Percentiles rank a stretch among this genome's conserved stretches.
phyloP scores from a whole-genome alignment of 2,113 vertebrate genomes.

The Oceanodroma tethys region DNA sequence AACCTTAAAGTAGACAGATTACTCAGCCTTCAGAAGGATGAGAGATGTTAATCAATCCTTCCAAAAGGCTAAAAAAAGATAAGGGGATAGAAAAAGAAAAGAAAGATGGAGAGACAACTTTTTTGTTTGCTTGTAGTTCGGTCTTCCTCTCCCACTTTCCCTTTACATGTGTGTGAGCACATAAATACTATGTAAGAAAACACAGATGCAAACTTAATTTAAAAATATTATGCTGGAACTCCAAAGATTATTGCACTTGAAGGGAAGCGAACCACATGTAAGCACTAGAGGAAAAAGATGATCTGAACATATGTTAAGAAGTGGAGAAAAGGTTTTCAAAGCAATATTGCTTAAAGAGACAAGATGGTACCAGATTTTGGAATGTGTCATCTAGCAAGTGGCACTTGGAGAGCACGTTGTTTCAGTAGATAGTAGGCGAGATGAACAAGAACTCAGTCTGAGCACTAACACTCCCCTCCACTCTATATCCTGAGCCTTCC shows the following conservation, averaged over 20 bases:
- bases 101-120: background rate
- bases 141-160: background rate
- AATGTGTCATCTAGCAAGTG: background rate
- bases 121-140: background rate
- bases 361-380: background rate
- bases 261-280: background rate
- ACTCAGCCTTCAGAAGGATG: conserved; percentile 18
- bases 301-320: background rate
- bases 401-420: background rate
- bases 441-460: background rate
- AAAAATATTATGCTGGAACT: background rate
- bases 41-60: conserved; percentile 19
- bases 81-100: background rate
- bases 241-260: background rate
- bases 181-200: background rate
- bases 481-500: background rate
- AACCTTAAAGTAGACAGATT: conserved; percentile 27
- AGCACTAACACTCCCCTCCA: background rate
- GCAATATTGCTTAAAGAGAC: background rate
- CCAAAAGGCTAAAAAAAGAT: background rate
- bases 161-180: background rate
- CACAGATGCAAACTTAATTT: background rate
- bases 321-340: background rate
- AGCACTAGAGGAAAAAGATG: background rate
- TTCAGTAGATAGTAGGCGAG: background rate